These are phyloP conservation scores for Eira barbara DNA, from an alignment of 2,113 vertebrate species.

Conservation along the genomic window DNA sequence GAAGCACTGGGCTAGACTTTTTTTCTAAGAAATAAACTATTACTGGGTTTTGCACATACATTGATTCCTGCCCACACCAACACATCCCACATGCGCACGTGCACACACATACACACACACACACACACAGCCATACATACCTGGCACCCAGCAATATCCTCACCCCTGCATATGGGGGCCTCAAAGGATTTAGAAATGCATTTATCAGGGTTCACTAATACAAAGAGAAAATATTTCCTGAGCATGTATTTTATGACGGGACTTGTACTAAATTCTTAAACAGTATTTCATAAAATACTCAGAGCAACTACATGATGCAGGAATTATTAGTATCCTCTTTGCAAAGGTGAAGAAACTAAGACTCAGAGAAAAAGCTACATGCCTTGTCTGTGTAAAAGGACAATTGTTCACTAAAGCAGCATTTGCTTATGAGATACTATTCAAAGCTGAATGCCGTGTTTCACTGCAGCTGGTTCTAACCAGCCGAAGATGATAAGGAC, in stretches of 20 bases:
- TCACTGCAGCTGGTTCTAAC: not conserved
- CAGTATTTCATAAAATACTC: not conserved
- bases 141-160: not conserved
- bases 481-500: not conserved
- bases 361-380: not conserved
- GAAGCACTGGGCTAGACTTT: not conserved
- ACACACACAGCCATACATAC: not conserved
- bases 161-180: not conserved
- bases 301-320: not conserved
- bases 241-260: not conserved
- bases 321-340: not conserved
- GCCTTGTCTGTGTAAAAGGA: not conserved
- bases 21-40: not conserved
- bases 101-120: not conserved
- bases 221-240: not conserved
- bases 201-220: not conserved
- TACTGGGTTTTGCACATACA: not conserved
- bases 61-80: not conserved
- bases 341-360: not conserved
- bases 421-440: not conserved
- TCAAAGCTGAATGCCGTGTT: not conserved
- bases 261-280: not conserved
- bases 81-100: not conserved
- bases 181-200: not conserved
- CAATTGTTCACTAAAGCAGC: not conserved